These are phyloP conservation scores for Xiphophorus hellerii DNA, from an alignment of 2,113 vertebrate genomes.

Conservation along the genomic window DNA sequence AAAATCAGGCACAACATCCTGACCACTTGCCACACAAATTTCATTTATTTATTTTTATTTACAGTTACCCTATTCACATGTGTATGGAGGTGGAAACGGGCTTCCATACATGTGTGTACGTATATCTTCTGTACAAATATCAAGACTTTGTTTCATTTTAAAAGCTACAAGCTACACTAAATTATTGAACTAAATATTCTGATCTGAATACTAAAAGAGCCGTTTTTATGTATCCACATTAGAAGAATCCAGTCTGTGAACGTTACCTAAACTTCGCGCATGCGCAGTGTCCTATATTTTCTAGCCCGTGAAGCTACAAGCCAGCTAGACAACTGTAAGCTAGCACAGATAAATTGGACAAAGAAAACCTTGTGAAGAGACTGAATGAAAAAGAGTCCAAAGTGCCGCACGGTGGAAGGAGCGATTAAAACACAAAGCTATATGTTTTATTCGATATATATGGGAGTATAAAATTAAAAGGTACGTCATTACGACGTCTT, in stretches of 20 bases:
- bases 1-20: too few species aligned
- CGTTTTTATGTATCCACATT: background rate
- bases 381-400: constrained; percentile 63
- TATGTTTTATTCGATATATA: constrained; percentile 58
- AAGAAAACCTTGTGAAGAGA: constrained; percentile 74
- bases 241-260: constrained; percentile 16
- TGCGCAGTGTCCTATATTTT: constrained; percentile 54
- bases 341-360: constrained; percentile 75
- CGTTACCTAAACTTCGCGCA: constrained; percentile 41
- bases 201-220: background rate
- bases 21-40: too few species aligned
- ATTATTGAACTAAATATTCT: background rate
- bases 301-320: constrained; percentile 57
- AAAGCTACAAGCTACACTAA: too few species aligned
- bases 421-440: constrained; percentile 64
- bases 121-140: too few species aligned
- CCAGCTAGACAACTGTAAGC: constrained; percentile 72
- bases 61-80: too few species aligned
- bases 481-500: constrained; percentile 71
- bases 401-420: constrained; percentile 61
- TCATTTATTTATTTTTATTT: too few species aligned
- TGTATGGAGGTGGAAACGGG: too few species aligned
- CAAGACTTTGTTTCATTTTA: too few species aligned
- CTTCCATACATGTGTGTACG: too few species aligned
- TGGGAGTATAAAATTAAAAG: constrained; percentile 78